Evolutionary conservation across 2,113 vertebrate species (phyloP), one percentile per base, ranked within the genome.

Genomic region (Vicugna pacos): DNA sequence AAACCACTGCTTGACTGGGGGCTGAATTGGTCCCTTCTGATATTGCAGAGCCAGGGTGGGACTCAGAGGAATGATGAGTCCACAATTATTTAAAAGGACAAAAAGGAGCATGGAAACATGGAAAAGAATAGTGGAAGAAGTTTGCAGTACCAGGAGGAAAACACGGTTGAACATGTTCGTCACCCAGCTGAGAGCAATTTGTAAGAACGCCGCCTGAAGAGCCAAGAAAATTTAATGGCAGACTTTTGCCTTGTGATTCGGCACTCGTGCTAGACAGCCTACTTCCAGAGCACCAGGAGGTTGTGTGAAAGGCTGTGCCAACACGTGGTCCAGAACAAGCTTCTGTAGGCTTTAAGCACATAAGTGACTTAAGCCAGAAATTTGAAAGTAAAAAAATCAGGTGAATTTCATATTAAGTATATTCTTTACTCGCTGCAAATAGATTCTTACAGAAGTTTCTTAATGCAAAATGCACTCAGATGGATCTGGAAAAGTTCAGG

Each of bases 1-100:
- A 91, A 95, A 79, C 24, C 89, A 64, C 62, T 54, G 2, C 26
- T 35, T 72, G 80, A 38, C 35, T 56, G 58, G 70, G n/a, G 95
- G 42, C 48, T 22, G 82, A 87, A 88, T 88, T 50, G 48, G 35
- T 90, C 60, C 60, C 85, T 93, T 92, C 91, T 72, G 67, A 88
- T 62, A 64, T 46, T 94, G 42, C 35, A 80, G 76, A 87, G 42
- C 26, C 9, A 46, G 83, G 81, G 70, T 80, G 60, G 14, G 70
- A 52, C 80, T 88, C 70, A 46, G 54, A 80, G 83, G 42, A 75
- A 72, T 65, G 64, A 73, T 48, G 64, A 92, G 9, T n/a, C 84
- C 65, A 38, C 15, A 50, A 17, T 89, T 91, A 62, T 30, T 95
- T 76, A 77, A 92, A 92, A 79, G 13, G 52, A 13, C 12, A 79